Evolutionary conservation across 2,888 invertebrate species (phyloP), one percentile per base, ranked within the genome.

Genomic region (Parelbella ahira): DNA sequence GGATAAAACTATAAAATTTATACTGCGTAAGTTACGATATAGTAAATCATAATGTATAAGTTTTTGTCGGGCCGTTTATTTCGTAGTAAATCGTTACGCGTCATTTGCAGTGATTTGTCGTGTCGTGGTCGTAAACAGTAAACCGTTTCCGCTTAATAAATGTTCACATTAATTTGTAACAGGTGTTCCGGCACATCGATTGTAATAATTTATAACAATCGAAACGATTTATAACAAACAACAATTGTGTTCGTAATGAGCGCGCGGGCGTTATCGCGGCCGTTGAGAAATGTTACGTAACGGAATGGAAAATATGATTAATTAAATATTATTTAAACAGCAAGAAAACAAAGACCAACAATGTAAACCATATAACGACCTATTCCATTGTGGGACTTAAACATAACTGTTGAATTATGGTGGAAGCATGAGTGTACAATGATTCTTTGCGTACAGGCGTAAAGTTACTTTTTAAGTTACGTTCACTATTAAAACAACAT

Each of bases 151-250:
- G 20, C 20, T 32, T 21, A 41, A 28, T 33, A 21, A 41, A 34
- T 41, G 41, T 41, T 28, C 41, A 33, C 41, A 28, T 41, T 41
- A 41, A 41, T 41, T 41, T 34, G 41, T 32, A 41, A 41, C 41
- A 41, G 41, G 41, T 41, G 41, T 41, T 41, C 41, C 33, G 27
- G 33, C 33, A 34, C 33, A 41, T 41, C 28, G 41, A 41, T 41
- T 41, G 41, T 34, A 41, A 41, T 41, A 41, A 41, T 41, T 41
- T 34, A 41, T 33, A 41, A 41, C 41, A 41, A 41, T 27, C 24
- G 32, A 32, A 5, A 27, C 41, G 33, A 41, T 41, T 41, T 33
- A 33, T 27, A 27, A 41, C 21, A 37, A n/a, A n/a, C 24, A 39
- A 32, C 32, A 39, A 39, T 39, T 25, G 39, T 8, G 38, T 30